These are phyloP conservation scores for Tokudaia tokunoshimensis DNA, from an alignment of 2,797 vertebrate genomes.

Conservation along the genomic window DNA sequence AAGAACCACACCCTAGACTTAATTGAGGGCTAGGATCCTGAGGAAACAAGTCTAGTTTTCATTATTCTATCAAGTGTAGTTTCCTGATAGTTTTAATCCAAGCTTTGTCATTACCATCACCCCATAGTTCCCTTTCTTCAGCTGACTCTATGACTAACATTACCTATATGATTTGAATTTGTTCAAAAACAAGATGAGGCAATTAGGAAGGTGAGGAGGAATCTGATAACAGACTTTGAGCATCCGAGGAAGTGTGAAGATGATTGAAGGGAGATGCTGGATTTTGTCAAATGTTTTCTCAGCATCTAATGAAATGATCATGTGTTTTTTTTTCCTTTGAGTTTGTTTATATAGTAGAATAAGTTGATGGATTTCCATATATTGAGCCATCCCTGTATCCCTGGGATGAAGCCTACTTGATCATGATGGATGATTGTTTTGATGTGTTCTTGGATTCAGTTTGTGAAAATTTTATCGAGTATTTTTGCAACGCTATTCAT, in stretches of 20 bases:
- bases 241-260: constrained; percentile 7
- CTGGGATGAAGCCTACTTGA: no score
- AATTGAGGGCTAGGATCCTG: not conserved
- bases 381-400: no score
- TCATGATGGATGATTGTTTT: no score
- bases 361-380: no score
- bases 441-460: no score
- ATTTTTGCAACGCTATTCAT: no score
- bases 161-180: constrained; percentile 44
- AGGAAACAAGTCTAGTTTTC: constrained; percentile 47
- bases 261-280: not conserved
- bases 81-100: constrained; percentile 30
- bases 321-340: no score
- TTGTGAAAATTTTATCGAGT: no score
- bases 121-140: not conserved
- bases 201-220: not conserved
- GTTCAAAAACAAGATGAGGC: constrained; percentile 5
- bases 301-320: no score
- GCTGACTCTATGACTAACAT: not conserved
- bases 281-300: no score
- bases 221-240: not conserved
- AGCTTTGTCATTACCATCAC: not conserved
- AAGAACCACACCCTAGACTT: constrained; percentile 3
- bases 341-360: no score
- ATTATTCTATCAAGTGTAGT: constrained; percentile 12